Percentiles rank a stretch among this genome's conserved stretches.
phyloP scores from a whole-genome alignment of 2,888 invertebrate species.

The Troglohyphantes excavatus region DNA sequence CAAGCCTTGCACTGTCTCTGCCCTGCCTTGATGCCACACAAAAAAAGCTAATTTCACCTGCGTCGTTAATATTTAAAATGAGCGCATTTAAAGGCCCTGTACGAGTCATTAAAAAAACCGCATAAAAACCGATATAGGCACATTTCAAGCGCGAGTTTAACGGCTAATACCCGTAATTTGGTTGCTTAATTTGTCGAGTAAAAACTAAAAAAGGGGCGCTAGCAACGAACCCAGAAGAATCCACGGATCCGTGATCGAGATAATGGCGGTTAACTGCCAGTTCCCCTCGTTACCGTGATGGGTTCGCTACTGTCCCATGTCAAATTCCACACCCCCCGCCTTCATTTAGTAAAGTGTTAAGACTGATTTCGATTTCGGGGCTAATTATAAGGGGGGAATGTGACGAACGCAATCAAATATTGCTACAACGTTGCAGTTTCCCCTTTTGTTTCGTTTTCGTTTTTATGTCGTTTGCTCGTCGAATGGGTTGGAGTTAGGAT shows the following conservation, averaged over 20 bases:
- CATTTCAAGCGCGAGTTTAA: constrained; percentile 41
- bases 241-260: constrained; percentile 43
- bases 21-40: neutral
- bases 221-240: neutral
- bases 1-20: constrained; percentile 14
- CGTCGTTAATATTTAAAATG: constrained; percentile 64
- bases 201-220: constrained; percentile 33
- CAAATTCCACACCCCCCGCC: constrained; percentile 45
- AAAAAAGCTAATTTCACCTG: constrained; percentile 44
- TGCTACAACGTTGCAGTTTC: constrained; percentile 13
- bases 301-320: constrained; percentile 47
- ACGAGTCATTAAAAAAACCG: constrained; percentile 51
- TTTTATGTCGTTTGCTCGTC: constrained; percentile 19
- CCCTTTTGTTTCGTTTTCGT: constrained; percentile 2
- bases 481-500: constrained; percentile 45
- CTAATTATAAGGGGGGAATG: constrained; percentile 48
- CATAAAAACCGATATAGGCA: constrained; percentile 11
- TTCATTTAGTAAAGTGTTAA: constrained; percentile 75
- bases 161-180: constrained; percentile 70
- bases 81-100: constrained; percentile 35
- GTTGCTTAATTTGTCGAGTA: constrained; percentile 71
- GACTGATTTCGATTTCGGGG: constrained; percentile 59
- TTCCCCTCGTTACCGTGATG: constrained; percentile 22
- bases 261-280: constrained; percentile 69
- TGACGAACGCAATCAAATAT: constrained; percentile 47